Conservation (phyloP, 2,888 invertebrate genomes). For the Anaspis maculata region DNA sequence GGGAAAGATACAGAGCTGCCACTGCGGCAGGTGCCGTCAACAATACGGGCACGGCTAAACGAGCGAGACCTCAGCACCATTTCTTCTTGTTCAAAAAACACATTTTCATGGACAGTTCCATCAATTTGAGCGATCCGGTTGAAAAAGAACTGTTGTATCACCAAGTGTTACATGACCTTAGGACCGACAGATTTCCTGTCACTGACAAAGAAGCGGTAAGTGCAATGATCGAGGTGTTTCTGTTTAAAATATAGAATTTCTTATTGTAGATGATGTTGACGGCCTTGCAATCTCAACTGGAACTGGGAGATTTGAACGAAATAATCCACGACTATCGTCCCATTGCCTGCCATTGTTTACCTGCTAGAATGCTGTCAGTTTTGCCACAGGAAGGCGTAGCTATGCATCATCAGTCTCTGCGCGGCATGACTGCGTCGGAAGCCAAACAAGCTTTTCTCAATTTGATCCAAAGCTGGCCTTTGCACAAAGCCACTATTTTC, state of each 20-base stretch:
- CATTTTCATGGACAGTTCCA: slow-evolving; percentile 69
- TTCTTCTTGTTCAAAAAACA: slow-evolving; percentile 76
- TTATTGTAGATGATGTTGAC: slow-evolving; percentile 77
- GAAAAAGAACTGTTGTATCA: slow-evolving; percentile 92
- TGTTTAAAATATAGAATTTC: background rate
- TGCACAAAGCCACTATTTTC: slow-evolving; percentile 87
- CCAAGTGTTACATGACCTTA: slow-evolving; percentile 83
- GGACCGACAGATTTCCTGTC: slow-evolving; percentile 86
- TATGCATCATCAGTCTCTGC: slow-evolving; percentile 82
- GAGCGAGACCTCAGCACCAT: slow-evolving; percentile 48
- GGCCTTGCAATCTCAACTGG: slow-evolving; percentile 87
- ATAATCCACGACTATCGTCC: slow-evolving; percentile 54
- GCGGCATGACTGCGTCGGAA: slow-evolving; percentile 77
- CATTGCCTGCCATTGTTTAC: slow-evolving; percentile 73
- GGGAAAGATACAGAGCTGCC: slow-evolving; percentile 78
- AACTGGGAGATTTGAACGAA: slow-evolving; percentile 75
- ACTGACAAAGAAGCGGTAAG: slow-evolving; percentile 90
- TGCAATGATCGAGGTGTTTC: slow-evolving; percentile 19
- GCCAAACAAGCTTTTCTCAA: slow-evolving; percentile 90
- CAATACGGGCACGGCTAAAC: slow-evolving; percentile 34
- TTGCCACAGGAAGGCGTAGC: slow-evolving; percentile 78
- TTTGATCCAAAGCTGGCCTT: slow-evolving; percentile 87
- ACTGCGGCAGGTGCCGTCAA: slow-evolving; percentile 48
- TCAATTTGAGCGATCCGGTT: slow-evolving; percentile 74
- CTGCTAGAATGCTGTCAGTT: slow-evolving; percentile 70